Evolutionary conservation across 2,888 invertebrate species (phyloP).

Genomic region (Tholera decimalis): DNA sequence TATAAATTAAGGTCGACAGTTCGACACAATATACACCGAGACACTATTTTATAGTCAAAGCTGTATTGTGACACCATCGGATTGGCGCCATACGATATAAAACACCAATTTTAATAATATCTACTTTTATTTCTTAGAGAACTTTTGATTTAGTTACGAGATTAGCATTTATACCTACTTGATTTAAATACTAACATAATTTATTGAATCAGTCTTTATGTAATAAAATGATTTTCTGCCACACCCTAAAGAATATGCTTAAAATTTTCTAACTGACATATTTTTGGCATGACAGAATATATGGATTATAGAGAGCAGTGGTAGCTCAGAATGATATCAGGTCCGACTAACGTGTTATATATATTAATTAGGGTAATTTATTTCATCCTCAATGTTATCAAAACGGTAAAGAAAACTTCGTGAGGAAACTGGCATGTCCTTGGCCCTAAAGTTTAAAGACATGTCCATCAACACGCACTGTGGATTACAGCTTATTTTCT

Average conservation of each 20-base stretch:
- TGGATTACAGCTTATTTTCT: too few relatives aligned
- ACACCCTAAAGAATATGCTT: background rate
- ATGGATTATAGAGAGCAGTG: too few relatives aligned
- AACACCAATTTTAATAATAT: constrained; percentile 15
- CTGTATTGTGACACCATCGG: constrained; percentile 3
- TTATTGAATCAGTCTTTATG: constrained; percentile 1
- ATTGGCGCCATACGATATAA: constrained; percentile 42
- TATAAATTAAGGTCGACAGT: constrained; percentile 27
- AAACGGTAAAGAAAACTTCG: too few relatives aligned
- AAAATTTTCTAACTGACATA: too few relatives aligned
- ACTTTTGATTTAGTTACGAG: background rate
- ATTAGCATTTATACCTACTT: background rate
- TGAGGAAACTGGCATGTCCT: too few relatives aligned
- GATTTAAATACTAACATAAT: background rate
- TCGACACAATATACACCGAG: constrained; percentile 11
- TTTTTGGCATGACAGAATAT: too few relatives aligned
- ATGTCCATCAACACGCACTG: too few relatives aligned
- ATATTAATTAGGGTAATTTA: too few relatives aligned
- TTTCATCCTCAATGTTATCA: too few relatives aligned
- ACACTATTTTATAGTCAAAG: constrained; percentile 22
- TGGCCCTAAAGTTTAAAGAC: too few relatives aligned
- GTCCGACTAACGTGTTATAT: too few relatives aligned
- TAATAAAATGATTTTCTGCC: background rate
- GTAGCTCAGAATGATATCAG: too few relatives aligned
- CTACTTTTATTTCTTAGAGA: constrained; percentile 1